These are phyloP conservation scores for Antitype chi DNA, from an alignment of 2,888 invertebrate genomes.

Conservation along the genomic window DNA sequence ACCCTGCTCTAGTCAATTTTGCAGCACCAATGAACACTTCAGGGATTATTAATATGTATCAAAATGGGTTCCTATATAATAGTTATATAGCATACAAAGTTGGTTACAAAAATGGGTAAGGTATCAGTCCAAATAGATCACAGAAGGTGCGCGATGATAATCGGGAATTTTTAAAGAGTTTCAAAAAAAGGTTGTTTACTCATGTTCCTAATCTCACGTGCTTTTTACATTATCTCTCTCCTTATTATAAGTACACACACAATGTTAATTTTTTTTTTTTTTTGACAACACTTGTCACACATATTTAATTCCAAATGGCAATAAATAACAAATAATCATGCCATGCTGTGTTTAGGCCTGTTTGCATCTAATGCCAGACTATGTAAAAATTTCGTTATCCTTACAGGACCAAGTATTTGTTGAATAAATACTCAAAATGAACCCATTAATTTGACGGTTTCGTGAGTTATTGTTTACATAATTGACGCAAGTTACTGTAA, in stretches of 20 bases:
- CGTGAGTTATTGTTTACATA: constrained; percentile 64
- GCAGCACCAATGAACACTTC: constrained; percentile 87
- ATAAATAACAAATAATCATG: constrained; percentile 64
- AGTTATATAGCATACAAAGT: constrained; percentile 38
- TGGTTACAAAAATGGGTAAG: constrained; percentile 53
- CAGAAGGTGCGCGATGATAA: constrained; percentile 55
- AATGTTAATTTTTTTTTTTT: constrained; percentile 73
- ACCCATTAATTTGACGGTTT: constrained; percentile 39
- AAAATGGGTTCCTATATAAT: constrained; percentile 61
- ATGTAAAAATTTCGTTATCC: constrained; percentile 44
- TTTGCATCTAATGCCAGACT: constrained; percentile 61
- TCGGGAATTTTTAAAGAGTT: constrained; percentile 47
- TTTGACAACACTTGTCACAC: constrained; percentile 68
- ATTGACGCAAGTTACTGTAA: constrained; percentile 69
- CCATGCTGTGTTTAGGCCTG: constrained; percentile 51
- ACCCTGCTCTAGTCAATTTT: constrained; percentile 84
- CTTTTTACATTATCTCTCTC: constrained; percentile 48
- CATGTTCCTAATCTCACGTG: constrained; percentile 46
- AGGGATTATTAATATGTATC: constrained; percentile 73
- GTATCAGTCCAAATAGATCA: constrained; percentile 66
- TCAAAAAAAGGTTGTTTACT: constrained; percentile 46
- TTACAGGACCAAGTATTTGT: constrained; percentile 50
- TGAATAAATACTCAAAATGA: constrained; percentile 37
- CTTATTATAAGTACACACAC: constrained; percentile 74
- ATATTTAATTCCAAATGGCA: constrained; percentile 46